Evolutionary conservation across 2,797 vertebrate genomes (phyloP).

Genomic region (Syngnathus acus): DNA sequence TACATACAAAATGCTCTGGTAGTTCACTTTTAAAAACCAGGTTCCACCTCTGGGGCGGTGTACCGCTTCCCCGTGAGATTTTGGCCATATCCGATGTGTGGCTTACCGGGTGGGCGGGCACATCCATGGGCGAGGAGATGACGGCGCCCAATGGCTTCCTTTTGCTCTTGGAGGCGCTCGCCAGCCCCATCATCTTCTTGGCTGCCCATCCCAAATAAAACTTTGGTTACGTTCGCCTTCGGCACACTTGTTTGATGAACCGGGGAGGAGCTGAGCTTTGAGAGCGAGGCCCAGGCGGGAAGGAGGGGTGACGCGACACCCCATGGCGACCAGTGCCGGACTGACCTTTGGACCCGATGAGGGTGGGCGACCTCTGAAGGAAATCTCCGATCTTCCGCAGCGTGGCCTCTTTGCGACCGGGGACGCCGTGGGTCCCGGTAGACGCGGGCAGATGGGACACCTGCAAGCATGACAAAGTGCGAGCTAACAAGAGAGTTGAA

Average conservation of each 20-base stretch:
- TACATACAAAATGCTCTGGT: no score
- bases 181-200: constrained; percentile 74
- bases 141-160: constrained; percentile 58
- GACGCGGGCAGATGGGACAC: constrained; percentile 6
- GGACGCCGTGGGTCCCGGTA: constrained; percentile 48
- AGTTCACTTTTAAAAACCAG: no score
- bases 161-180: constrained; percentile 56
- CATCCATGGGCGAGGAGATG: constrained; percentile 71
- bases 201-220: constrained; percentile 41
- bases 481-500: no score
- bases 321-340: background rate
- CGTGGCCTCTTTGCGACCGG: constrained; percentile 60
- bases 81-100: no score
- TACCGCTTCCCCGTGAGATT: no score
- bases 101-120: constrained; percentile 58
- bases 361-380: constrained; percentile 71
- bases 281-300: no score
- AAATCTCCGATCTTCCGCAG: constrained; percentile 74
- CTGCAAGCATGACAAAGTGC: background rate
- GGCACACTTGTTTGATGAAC: no score
- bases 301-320: background rate
- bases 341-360: constrained; percentile 68
- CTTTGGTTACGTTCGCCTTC: no score
- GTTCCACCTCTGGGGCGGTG: no score
- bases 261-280: no score